These are phyloP conservation scores for Hemicordylus capensis DNA, from an alignment of 2,113 vertebrate species.

Conservation along the genomic window DNA sequence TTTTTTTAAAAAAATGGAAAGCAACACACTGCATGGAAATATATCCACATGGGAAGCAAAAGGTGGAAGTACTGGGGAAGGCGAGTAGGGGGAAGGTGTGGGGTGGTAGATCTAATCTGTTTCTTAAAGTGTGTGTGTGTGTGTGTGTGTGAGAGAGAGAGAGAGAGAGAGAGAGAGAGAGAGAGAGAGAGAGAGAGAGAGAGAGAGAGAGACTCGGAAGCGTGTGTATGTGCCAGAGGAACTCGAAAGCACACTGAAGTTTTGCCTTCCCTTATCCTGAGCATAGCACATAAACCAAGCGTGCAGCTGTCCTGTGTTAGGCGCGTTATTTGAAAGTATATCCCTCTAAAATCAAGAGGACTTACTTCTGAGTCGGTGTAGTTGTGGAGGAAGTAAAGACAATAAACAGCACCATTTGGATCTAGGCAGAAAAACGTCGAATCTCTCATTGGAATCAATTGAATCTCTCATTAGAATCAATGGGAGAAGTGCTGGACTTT, in stretches of 20 bases:
- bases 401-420: background rate
- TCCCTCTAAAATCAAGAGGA: background rate
- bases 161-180: too few species aligned
- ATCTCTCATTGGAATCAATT: background rate
- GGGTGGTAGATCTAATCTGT: constrained; percentile 36
- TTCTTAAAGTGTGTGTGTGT: background rate
- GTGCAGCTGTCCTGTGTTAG: background rate
- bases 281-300: background rate
- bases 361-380: background rate
- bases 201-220: too few species aligned
- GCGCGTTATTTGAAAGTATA: background rate
- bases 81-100: too few species aligned
- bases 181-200: too few species aligned
- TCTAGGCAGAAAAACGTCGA: background rate
- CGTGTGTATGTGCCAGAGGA: too few species aligned
- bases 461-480: background rate
- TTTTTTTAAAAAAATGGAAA: constrained; percentile 2
- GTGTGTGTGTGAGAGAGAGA: too few species aligned
- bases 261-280: too few species aligned
- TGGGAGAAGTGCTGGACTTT: too few species aligned
- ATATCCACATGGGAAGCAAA: constrained; percentile 26
- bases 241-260: too few species aligned
- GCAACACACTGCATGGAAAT: background rate
- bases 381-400: background rate
- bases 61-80: background rate